Evolutionary conservation across 2,888 invertebrate species (phyloP).

Genomic region (Alloplasta piceator): DNA sequence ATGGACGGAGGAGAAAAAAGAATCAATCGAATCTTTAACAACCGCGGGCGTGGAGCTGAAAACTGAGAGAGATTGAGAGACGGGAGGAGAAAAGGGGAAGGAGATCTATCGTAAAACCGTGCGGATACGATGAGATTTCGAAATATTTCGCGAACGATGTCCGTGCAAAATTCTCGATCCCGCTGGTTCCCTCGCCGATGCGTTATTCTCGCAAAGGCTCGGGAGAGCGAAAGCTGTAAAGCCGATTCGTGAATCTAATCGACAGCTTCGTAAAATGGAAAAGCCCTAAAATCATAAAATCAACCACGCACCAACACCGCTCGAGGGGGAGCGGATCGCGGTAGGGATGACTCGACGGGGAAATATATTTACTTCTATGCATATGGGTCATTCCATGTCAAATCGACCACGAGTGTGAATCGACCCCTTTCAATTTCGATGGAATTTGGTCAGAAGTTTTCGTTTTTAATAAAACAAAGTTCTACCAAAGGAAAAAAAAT

Average conservation of each 20-base stretch:
- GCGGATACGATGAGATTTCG: conserved; percentile 43
- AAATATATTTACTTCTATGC: conserved; percentile 20
- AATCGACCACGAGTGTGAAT: no score
- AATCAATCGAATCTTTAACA: conserved; percentile 71
- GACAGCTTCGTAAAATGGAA: conserved; percentile 82
- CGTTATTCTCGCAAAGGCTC: conserved; percentile 31
- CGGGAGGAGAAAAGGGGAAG: conserved; percentile 9
- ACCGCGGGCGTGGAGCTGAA: conserved; percentile 11
- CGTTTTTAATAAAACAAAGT: no score
- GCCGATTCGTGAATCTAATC: conserved; percentile 80
- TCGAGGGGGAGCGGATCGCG: background rate
- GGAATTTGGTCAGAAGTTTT: no score
- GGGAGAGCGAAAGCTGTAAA: conserved; percentile 71
- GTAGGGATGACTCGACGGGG: conserved; percentile 25
- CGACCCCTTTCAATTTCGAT: no score
- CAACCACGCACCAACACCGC: conserved; percentile 69
- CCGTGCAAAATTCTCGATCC: conserved; percentile 31
- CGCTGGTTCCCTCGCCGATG: conserved; percentile 8
- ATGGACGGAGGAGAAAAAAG: conserved; percentile 61
- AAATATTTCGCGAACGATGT: conserved; percentile 53
- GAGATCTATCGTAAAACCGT: conserved; percentile 52
- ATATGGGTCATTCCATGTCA: no score
- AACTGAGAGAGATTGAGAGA: conserved; percentile 4
- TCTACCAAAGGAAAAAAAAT: no score
- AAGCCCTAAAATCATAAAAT: conserved; percentile 82